Evolutionary conservation across 2,888 invertebrate genomes (phyloP).

Genomic region (Eumerus sabulonum): DNA sequence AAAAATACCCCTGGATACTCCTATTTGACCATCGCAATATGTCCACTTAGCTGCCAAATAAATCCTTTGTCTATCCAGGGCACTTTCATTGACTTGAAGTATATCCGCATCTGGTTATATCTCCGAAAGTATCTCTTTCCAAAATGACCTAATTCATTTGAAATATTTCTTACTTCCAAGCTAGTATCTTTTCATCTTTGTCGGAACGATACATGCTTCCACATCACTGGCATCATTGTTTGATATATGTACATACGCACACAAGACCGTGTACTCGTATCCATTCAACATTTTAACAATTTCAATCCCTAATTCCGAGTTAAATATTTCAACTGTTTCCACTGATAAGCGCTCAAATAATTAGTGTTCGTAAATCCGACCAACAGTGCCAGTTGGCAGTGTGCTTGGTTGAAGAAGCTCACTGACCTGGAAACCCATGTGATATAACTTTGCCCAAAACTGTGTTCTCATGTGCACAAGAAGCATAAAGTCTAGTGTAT

Average conservation of each 20-base stretch:
- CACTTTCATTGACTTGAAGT: too few relatives aligned
- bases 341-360: constrained; percentile 62
- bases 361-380: constrained; percentile 59
- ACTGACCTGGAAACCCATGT: constrained; percentile 64
- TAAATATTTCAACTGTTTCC: constrained; percentile 53
- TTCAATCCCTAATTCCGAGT: constrained; percentile 16
- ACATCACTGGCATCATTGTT: background rate
- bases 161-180: too few relatives aligned
- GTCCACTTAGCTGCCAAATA: too few relatives aligned
- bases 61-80: too few relatives aligned
- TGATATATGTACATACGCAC: constrained; percentile 6
- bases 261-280: too few relatives aligned
- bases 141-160: too few relatives aligned
- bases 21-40: too few relatives aligned
- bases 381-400: constrained; percentile 49
- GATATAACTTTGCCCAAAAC: constrained; percentile 59
- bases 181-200: too few relatives aligned
- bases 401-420: constrained; percentile 57
- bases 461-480: constrained; percentile 49
- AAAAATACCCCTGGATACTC: too few relatives aligned
- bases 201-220: constrained; percentile 2
- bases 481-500: constrained; percentile 44
- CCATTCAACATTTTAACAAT: too few relatives aligned
- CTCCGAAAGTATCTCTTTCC: too few relatives aligned
- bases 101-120: too few relatives aligned